Conservation (phyloP, 2,888 invertebrate genomes). For the Apeira syringaria region DNA sequence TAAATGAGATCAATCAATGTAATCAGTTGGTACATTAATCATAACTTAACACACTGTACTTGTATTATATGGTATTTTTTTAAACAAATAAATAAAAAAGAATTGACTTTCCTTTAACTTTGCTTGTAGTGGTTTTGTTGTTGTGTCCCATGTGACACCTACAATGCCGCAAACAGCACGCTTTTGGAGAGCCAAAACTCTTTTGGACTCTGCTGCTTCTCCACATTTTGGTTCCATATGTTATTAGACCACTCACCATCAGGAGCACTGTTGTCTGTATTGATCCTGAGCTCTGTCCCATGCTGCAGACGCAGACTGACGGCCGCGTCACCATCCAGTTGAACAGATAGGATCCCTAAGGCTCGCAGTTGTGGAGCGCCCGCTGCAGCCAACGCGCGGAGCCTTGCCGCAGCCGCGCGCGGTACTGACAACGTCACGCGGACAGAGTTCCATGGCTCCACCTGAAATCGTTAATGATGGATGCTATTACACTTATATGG, state of each 20-base stretch:
- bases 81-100: no score
- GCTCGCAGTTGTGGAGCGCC: constrained; percentile 94
- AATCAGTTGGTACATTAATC: no score
- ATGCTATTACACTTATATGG: no score
- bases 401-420: constrained; percentile 95
- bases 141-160: no score
- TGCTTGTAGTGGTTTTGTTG: no score
- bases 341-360: constrained; percentile 97
- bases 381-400: constrained; percentile 95
- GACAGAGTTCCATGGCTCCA: constrained; percentile 99
- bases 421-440: constrained; percentile 99
- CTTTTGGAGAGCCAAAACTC: no score
- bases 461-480: constrained; percentile 63
- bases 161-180: no score
- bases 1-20: no score
- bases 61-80: no score
- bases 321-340: constrained; percentile 95
- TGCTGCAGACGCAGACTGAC: constrained; percentile 86
- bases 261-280: constrained; percentile 46
- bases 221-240: background rate
- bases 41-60: no score
- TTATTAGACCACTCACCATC: constrained; percentile 25
- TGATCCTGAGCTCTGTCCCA: constrained; percentile 70
- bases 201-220: no score
- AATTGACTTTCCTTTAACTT: no score